phyloP scores from a whole-genome alignment of 2,797 vertebrate species.

The Tragopan temminckii region DNA sequence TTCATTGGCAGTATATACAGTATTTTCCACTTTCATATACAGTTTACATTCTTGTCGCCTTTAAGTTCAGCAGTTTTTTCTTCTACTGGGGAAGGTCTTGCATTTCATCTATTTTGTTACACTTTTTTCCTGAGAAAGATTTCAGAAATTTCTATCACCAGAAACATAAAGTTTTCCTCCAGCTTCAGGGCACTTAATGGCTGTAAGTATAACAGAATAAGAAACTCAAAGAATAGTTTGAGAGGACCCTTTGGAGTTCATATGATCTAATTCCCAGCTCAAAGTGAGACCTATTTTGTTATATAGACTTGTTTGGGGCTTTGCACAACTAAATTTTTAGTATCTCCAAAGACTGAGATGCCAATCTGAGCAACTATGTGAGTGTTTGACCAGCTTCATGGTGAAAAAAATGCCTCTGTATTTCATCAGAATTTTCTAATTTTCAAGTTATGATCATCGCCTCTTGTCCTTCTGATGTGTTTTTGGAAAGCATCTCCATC shows the following conservation, averaged over 20 bases:
- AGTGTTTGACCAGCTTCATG: neutral
- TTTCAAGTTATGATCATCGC: neutral
- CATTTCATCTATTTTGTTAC: neutral
- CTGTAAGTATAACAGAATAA: neutral
- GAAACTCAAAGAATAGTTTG: neutral
- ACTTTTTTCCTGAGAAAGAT: neutral
- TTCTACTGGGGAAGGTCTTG: neutral
- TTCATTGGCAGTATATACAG: neutral
- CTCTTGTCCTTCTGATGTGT: neutral
- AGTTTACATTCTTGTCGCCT: neutral
- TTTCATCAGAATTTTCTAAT: neutral
- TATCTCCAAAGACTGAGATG: neutral
- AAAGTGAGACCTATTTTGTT: neutral
- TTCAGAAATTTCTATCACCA: neutral
- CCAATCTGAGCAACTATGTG: neutral
- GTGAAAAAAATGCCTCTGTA: neutral
- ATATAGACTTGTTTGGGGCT: neutral
- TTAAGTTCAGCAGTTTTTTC: neutral
- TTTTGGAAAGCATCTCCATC: neutral
- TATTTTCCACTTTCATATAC: neutral
- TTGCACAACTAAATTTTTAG: neutral
- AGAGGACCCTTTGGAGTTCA: neutral
- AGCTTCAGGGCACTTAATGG: neutral
- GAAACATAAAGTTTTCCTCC: neutral
- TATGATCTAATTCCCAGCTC: neutral